These are phyloP conservation scores for Julus scandinavius DNA, from an alignment of 2,888 invertebrate species.

Conservation along the genomic window DNA sequence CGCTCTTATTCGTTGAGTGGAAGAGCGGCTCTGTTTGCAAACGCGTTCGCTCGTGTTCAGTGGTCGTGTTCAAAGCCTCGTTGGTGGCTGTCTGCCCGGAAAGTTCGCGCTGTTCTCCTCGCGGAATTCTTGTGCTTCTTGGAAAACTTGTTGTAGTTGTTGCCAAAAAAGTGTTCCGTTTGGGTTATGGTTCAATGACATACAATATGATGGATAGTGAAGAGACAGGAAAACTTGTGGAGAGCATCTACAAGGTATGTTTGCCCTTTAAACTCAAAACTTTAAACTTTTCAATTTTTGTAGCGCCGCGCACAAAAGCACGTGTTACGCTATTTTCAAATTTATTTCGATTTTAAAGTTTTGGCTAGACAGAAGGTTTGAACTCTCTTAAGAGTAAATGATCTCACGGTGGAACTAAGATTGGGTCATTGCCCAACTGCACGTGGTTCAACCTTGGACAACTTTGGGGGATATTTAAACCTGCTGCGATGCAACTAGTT, in stretches of 20 bases:
- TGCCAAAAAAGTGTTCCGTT: slow-evolving; percentile 4
- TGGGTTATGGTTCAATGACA: slow-evolving; percentile 55
- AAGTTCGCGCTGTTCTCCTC: background rate
- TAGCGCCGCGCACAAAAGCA: too few relatives aligned
- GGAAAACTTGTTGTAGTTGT: slow-evolving; percentile 15
- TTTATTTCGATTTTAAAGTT: background rate
- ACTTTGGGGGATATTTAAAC: background rate
- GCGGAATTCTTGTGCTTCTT: slow-evolving; percentile 37
- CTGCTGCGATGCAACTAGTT: background rate
- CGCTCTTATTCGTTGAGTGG: background rate
- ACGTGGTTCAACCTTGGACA: slow-evolving; percentile 24
- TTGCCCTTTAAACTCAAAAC: background rate
- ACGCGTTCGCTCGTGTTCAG: background rate
- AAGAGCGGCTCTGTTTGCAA: background rate
- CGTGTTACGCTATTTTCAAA: background rate
- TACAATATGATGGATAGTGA: slow-evolving; percentile 55
- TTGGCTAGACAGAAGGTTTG: background rate
- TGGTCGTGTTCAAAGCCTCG: slow-evolving; percentile 5
- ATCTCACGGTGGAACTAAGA: background rate
- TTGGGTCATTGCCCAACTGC: background rate
- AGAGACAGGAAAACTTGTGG: slow-evolving; percentile 56
- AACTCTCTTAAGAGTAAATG: background rate
- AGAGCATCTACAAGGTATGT: slow-evolving; percentile 57
- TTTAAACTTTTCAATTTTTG: too few relatives aligned
- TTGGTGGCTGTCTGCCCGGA: slow-evolving; percentile 4